A percentile compares a stretch with the other conserved stretches of the same genome.
These are phyloP conservation scores for Pangasius larnaudii DNA, from an alignment of 2,797 vertebrate species.

Conservation along the genomic window DNA sequence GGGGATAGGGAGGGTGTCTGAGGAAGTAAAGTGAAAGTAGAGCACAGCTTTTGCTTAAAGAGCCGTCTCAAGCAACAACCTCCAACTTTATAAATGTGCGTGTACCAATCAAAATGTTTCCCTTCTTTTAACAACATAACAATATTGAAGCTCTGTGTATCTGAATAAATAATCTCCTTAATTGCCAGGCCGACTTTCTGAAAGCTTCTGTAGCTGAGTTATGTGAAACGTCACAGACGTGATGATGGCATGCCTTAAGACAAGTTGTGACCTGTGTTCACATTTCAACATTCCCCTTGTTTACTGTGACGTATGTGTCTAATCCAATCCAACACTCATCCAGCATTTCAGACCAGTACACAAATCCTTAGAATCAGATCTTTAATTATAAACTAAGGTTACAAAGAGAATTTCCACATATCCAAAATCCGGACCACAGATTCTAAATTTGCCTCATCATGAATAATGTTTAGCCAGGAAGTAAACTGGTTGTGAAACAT, in stretches of 20 bases:
- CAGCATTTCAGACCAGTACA: background rate
- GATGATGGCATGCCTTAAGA: background rate
- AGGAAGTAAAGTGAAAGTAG: slow-evolving; percentile 30
- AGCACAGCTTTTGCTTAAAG: slow-evolving; percentile 14
- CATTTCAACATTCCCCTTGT: background rate
- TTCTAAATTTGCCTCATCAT: background rate
- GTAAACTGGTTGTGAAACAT: background rate
- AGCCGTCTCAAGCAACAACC: background rate
- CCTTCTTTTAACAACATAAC: background rate
- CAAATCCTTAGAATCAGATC: background rate
- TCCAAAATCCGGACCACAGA: background rate
- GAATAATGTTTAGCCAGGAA: background rate
- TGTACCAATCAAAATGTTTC: background rate
- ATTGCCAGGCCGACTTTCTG: background rate
- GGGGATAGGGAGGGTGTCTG: slow-evolving; percentile 13
- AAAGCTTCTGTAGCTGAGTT: background rate
- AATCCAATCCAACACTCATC: background rate
- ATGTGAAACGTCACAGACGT: background rate
- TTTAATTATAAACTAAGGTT: background rate
- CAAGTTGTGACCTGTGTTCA: background rate
- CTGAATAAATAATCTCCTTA: background rate
- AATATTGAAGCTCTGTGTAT: background rate
- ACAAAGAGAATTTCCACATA: background rate
- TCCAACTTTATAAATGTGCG: background rate
- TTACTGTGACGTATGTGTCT: background rate